phyloP scores from a whole-genome alignment of 1,140 invertebrate genomes.

The Bombyx mandarina region DNA sequence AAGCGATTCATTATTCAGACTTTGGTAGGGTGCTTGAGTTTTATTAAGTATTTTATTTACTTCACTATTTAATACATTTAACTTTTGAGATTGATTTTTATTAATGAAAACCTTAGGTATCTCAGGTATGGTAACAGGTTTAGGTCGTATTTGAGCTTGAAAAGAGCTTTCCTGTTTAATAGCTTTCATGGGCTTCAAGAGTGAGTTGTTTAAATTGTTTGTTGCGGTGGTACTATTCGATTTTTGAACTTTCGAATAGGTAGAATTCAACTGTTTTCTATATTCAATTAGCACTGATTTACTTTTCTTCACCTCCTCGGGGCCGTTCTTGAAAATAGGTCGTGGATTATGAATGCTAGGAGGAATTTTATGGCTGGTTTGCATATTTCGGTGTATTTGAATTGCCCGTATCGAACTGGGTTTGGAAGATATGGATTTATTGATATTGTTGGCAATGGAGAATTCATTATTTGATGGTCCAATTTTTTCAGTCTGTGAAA shows the following conservation, averaged over 20 bases:
- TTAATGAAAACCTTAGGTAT: constrained; percentile 28
- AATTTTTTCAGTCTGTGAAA: constrained; percentile 10
- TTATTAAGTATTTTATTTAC: constrained; percentile 11
- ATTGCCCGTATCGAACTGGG: neutral
- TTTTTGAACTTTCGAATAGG: neutral
- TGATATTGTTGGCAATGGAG: neutral
- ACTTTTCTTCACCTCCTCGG: constrained; percentile 33
- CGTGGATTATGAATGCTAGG: no score
- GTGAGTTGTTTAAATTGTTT: constrained; percentile 3
- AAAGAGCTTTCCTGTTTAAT: constrained; percentile 1
- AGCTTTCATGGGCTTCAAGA: neutral
- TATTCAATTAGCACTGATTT: constrained; percentile 40
- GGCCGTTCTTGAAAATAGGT: constrained; percentile 5
- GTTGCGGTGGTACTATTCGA: neutral
- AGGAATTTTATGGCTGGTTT: neutral
- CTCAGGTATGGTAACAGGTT: constrained; percentile 18
- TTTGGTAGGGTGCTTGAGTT: neutral
- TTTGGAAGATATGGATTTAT: neutral
- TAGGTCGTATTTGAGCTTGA: constrained; percentile 11
- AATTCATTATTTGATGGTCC: constrained; percentile 4
- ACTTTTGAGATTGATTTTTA: constrained; percentile 23
- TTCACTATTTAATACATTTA: constrained; percentile 14
- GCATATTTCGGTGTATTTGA: no score
- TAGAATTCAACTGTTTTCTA: constrained; percentile 24
- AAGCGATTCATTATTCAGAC: no score